phyloP scores from a whole-genome alignment of 1,140 invertebrate species.

The Trachymyrmex cornetzi region DNA sequence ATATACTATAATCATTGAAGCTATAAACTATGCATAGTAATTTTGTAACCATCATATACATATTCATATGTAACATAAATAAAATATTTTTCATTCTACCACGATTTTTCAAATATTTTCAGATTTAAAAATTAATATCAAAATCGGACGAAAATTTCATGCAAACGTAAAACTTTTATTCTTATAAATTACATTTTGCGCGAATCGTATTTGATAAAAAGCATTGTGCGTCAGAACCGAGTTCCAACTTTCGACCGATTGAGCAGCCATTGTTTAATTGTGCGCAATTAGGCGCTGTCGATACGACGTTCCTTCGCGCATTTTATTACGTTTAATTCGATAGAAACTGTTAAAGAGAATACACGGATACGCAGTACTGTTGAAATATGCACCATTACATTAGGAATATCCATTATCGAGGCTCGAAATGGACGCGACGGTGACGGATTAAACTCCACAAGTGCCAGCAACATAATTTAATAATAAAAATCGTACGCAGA shows the following conservation, averaged over 20 bases:
- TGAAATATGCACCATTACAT: slow-evolving; percentile 14
- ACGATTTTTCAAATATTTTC: not conserved
- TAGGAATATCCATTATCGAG: slow-evolving; percentile 36
- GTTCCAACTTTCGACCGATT: slow-evolving; percentile 21
- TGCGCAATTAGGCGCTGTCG: not conserved
- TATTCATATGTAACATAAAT: not conserved
- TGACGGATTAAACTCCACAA: slow-evolving; percentile 35
- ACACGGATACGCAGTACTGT: not conserved
- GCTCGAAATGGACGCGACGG: slow-evolving; percentile 23
- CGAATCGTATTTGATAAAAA: not conserved
- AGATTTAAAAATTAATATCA: not conserved
- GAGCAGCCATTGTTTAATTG: slow-evolving; percentile 27
- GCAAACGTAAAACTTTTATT: not conserved
- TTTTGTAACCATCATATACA: not conserved
- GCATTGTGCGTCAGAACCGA: not conserved
- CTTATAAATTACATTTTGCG: not conserved
- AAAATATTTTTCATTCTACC: not conserved
- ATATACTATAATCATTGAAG: not conserved
- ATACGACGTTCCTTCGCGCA: not conserved
- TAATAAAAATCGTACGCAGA: not conserved
- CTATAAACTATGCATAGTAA: not conserved
- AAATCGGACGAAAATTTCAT: not conserved
- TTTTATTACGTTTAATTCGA: slow-evolving; percentile 28
- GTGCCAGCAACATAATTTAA: slow-evolving; percentile 28
- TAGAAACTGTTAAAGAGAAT: slow-evolving; percentile 27